These are phyloP conservation scores for Pecten maximus DNA, from an alignment of 2,888 invertebrate genomes.

Conservation along the genomic window DNA sequence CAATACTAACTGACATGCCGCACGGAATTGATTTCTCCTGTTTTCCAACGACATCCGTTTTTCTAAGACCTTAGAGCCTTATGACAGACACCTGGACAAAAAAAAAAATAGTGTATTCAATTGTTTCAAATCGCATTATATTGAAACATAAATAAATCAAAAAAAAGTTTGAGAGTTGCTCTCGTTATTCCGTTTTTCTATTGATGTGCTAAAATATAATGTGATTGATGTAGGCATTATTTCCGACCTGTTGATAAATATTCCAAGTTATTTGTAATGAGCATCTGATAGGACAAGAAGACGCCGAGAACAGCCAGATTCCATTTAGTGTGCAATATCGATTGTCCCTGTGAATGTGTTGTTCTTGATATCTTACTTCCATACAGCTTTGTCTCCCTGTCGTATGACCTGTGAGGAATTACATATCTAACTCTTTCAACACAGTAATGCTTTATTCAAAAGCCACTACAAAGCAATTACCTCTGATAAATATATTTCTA, in stretches of 20 bases:
- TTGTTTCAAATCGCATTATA: too few species aligned
- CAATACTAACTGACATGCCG: too few species aligned
- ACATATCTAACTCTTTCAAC: not conserved
- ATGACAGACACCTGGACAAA: too few species aligned
- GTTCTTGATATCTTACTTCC: not conserved
- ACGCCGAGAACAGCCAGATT: not conserved
- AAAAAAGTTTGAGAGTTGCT: too few species aligned
- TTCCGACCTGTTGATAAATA: not conserved
- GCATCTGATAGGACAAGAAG: not conserved
- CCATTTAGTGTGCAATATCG: not conserved
- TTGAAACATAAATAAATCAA: too few species aligned
- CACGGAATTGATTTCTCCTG: too few species aligned
- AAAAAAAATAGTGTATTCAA: too few species aligned
- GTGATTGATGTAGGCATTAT: not conserved
- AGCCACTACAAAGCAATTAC: not conserved
- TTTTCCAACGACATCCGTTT: too few species aligned
- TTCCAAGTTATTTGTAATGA: not conserved
- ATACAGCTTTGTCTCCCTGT: not conserved
- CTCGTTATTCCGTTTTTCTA: too few species aligned
- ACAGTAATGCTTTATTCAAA: not conserved
- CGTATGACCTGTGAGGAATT: not conserved
- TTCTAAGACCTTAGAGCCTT: too few species aligned
- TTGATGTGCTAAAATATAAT: too few species aligned
- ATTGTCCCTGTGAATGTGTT: not conserved
- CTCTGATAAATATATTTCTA: not conserved